Conservation (phyloP, 2,113 vertebrate genomes). For the Plecotus auritus region DNA sequence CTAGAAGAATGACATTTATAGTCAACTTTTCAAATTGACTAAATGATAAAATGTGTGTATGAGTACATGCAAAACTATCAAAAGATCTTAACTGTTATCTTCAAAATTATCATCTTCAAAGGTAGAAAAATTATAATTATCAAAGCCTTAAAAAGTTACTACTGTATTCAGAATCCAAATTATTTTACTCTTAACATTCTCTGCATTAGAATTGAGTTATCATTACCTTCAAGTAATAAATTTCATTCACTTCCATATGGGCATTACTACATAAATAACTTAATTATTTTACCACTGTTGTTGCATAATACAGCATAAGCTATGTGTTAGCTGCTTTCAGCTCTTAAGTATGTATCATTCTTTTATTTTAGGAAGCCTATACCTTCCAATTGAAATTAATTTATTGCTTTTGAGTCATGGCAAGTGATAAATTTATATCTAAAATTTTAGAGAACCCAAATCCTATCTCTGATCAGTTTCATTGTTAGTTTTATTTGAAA, state of each 20-base stretch:
- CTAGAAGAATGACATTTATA: background rate
- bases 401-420: background rate
- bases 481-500: background rate
- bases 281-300: background rate
- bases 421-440: background rate
- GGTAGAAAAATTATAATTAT: background rate
- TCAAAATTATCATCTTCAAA: background rate
- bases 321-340: background rate
- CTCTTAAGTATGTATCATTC: background rate
- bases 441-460: background rate
- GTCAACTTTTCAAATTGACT: background rate
- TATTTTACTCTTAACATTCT: background rate
- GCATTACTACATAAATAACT: background rate
- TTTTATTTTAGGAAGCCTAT: background rate
- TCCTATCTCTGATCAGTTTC: background rate
- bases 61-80: background rate
- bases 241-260: background rate
- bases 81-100: background rate
- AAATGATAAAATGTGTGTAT: background rate
- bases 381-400: background rate
- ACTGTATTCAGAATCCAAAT: background rate
- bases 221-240: background rate
- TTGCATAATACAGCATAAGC: background rate
- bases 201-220: background rate
- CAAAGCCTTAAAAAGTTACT: background rate